phyloP scores from a whole-genome alignment of 1,140 invertebrate species.

The Meteorus sp. region DNA sequence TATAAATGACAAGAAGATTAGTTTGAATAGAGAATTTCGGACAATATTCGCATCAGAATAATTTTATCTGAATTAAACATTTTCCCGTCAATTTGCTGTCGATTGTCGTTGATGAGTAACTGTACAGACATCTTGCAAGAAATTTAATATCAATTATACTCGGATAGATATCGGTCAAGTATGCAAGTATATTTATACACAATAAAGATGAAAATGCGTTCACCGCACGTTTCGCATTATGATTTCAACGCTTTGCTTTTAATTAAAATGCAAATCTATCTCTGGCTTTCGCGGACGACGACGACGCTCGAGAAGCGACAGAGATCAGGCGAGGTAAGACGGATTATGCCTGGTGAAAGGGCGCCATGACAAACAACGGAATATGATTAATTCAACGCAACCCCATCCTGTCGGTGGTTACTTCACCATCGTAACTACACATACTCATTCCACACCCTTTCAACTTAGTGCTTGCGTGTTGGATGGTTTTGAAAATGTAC shows the following conservation, averaged over 20 bases:
- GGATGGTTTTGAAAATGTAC: too few relatives aligned
- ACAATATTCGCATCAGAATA: too few relatives aligned
- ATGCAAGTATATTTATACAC: constrained; percentile 25
- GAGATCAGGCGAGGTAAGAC: constrained; percentile 58
- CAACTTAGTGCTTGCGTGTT: neutral
- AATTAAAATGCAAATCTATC: constrained; percentile 69
- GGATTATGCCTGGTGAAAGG: constrained; percentile 58
- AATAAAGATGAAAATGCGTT: constrained; percentile 38
- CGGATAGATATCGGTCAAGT: constrained; percentile 5
- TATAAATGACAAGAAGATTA: too few relatives aligned
- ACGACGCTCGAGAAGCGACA: constrained; percentile 50
- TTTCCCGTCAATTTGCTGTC: too few relatives aligned
- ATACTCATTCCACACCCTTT: constrained; percentile 6
- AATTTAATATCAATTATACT: constrained; percentile 9
- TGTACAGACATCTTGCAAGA: too few relatives aligned
- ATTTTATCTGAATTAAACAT: too few relatives aligned
- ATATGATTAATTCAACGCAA: constrained; percentile 60
- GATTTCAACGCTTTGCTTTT: constrained; percentile 65
- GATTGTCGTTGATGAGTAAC: too few relatives aligned
- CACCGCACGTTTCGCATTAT: constrained; percentile 62
- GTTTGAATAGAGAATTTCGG: too few relatives aligned
- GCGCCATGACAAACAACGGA: constrained; percentile 57
- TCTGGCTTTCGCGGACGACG: constrained; percentile 50
- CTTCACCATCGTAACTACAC: constrained; percentile 13
- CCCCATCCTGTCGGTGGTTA: constrained; percentile 39